phyloP scores from a whole-genome alignment of 92 coral and sea anemone genomes.

The Porites cylindrica region DNA sequence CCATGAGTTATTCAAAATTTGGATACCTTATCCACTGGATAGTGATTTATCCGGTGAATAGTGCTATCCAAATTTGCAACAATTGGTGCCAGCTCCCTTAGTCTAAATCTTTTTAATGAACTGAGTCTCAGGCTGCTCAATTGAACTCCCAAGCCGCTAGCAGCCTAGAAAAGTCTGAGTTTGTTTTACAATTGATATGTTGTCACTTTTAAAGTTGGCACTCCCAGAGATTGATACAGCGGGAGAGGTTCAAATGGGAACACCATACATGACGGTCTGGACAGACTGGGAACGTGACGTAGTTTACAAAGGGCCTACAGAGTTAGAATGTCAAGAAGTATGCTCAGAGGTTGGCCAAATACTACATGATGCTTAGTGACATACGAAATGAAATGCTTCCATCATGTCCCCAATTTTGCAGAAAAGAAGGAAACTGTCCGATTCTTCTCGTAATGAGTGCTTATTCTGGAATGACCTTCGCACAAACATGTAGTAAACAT shows the following conservation, averaged over 20 bases:
- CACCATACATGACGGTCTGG: constrained; percentile 67
- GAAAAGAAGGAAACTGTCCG: neutral
- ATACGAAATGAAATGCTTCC: constrained; percentile 38
- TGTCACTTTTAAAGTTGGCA: constrained; percentile 24
- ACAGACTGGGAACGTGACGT: constrained; percentile 54
- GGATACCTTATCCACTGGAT: too few relatives aligned
- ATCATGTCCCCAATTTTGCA: constrained; percentile 26
- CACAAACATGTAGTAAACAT: neutral
- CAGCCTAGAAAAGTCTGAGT: too few relatives aligned
- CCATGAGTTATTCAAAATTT: too few relatives aligned
- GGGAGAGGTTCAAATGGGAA: constrained; percentile 55
- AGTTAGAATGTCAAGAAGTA: neutral
- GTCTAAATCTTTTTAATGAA: too few relatives aligned
- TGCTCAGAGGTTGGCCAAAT: constrained; percentile 35
- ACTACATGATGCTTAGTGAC: constrained; percentile 46
- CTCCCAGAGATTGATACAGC: constrained; percentile 25
- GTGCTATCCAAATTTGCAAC: too few relatives aligned
- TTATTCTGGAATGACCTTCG: neutral
- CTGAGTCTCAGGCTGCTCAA: too few relatives aligned
- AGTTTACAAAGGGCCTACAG: constrained; percentile 45
- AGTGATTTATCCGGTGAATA: too few relatives aligned
- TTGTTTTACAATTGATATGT: neutral
- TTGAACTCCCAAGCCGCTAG: too few relatives aligned
- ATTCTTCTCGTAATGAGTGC: constrained; percentile 29
- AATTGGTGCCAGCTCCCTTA: too few relatives aligned